Evolutionary conservation across 37 sponge, comb jelly and placozoan species (phyloP).

Genomic region (Amphimedon queenslandica): DNA sequence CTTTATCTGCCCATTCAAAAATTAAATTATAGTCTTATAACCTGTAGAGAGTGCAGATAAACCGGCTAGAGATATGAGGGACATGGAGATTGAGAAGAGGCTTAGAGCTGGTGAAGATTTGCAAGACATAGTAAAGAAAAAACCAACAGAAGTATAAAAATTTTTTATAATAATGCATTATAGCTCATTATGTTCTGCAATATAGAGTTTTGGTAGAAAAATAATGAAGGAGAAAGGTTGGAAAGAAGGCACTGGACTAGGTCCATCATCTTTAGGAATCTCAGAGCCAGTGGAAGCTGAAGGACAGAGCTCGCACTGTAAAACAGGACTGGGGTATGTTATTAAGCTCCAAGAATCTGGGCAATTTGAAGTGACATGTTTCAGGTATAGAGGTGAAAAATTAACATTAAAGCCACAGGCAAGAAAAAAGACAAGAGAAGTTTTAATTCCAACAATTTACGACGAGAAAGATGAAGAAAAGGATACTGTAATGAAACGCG

Average conservation of each 20-base stretch:
- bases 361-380: neutral
- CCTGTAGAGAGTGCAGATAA: slow-evolving; percentile 61
- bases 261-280: slow-evolving; percentile 38
- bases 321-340: slow-evolving; percentile 85
- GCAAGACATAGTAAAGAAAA: too few relatives aligned
- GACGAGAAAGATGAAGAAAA: slow-evolving; percentile 45
- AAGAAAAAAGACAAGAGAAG: slow-evolving; percentile 43
- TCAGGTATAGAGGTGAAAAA: slow-evolving; percentile 73
- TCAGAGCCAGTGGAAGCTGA: slow-evolving; percentile 69
- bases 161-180: too few relatives aligned
- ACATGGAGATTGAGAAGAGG: slow-evolving; percentile 53
- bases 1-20: neutral
- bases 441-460: slow-evolving; percentile 71
- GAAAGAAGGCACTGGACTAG: slow-evolving; percentile 81
- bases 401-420: slow-evolving; percentile 10
- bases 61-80: slow-evolving; percentile 66
- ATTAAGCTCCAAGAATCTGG: neutral
- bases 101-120: slow-evolving; percentile 49
- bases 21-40: neutral
- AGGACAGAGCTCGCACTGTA: slow-evolving; percentile 68
- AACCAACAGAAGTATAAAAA: too few relatives aligned
- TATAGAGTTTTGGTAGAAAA: slow-evolving; percentile 80
- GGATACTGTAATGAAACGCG: slow-evolving; percentile 35
- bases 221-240: slow-evolving; percentile 77
- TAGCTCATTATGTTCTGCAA: too few relatives aligned